These are phyloP conservation scores for Eidolon helvum DNA, from an alignment of 2,113 vertebrate genomes.

Conservation along the genomic window DNA sequence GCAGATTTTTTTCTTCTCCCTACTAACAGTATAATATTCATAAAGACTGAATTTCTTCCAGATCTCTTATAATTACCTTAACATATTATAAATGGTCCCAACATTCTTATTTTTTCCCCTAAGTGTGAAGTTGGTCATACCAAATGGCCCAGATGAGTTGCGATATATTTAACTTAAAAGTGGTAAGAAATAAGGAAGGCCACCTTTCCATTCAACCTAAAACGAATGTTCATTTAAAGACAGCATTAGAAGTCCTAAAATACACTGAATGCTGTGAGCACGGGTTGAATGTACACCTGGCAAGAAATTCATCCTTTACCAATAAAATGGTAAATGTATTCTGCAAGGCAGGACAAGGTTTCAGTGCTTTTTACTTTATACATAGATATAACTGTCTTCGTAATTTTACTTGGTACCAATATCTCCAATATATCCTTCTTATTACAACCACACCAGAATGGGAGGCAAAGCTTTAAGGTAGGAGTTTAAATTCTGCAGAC, in stretches of 20 bases:
- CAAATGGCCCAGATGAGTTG: slow-evolving; percentile 63
- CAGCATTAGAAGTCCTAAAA: slow-evolving; percentile 7
- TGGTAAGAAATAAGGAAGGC: slow-evolving; percentile 45
- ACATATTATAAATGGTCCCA: slow-evolving; percentile 67
- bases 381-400: background rate
- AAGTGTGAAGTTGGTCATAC: slow-evolving; percentile 63
- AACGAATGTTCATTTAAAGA: slow-evolving; percentile 67
- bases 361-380: background rate
- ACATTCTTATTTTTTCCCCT: slow-evolving; percentile 27
- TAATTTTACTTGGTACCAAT: background rate
- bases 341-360: background rate
- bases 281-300: background rate
- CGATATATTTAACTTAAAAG: slow-evolving; percentile 38
- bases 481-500: slow-evolving; percentile 42
- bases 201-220: slow-evolving; percentile 61
- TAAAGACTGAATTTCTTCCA: slow-evolving; percentile 25
- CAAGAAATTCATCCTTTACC: background rate
- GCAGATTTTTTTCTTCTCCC: slow-evolving; percentile 59
- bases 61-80: slow-evolving; percentile 46
- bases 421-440: background rate
- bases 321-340: background rate
- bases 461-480: slow-evolving; percentile 47
- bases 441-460: background rate
- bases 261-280: background rate
- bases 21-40: background rate